Evolutionary conservation across 1,140 invertebrate genomes (phyloP).

Genomic region (Brachionus rotundiformis): DNA sequence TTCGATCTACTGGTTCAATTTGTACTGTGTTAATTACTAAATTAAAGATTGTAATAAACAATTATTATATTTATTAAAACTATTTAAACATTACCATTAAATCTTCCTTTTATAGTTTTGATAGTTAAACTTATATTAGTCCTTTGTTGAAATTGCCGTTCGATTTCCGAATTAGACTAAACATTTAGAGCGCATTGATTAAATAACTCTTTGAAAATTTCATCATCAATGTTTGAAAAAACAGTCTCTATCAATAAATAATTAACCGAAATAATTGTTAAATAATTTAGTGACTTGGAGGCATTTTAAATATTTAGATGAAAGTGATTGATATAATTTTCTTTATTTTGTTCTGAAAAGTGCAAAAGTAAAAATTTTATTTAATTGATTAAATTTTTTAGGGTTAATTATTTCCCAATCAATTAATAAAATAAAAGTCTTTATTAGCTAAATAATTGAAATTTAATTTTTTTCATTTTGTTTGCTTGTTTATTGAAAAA

Average conservation of each 20-base stretch:
- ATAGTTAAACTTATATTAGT: neutral
- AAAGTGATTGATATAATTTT: no score
- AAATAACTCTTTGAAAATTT: neutral
- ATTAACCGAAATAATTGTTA: neutral
- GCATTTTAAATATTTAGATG: neutral
- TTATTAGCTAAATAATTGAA: no score
- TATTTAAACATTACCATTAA: neutral
- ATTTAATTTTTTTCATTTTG: no score
- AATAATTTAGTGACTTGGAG: neutral
- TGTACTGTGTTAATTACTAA: neutral
- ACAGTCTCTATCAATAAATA: neutral
- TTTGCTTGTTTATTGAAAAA: no score
- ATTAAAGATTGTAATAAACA: neutral
- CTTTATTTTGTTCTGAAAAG: no score
- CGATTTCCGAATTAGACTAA: neutral
- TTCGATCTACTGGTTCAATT: neutral
- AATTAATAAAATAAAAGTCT: no score
- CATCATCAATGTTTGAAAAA: neutral
- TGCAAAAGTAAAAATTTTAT: no score
- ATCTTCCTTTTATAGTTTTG: neutral
- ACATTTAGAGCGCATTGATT: neutral
- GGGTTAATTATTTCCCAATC: no score
- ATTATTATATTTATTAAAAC: neutral
- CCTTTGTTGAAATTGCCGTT: neutral
- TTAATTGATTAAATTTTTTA: no score